phyloP scores from a whole-genome alignment of 2,888 invertebrate genomes.

The Oscheius sp. region DNA sequence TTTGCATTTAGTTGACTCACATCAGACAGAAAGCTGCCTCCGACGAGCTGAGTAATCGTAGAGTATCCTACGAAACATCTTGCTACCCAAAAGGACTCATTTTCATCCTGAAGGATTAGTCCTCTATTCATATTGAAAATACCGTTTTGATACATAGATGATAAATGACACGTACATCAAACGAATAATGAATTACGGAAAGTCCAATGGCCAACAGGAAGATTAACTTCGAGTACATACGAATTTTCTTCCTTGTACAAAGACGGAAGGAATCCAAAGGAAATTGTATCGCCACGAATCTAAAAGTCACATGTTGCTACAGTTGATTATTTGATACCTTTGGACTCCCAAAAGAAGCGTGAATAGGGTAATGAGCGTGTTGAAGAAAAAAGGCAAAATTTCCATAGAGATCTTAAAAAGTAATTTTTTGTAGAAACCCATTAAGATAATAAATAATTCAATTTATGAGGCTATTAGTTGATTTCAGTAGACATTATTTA shows the following conservation, averaged over 20 bases:
- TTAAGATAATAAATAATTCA: too few species aligned
- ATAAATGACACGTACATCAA: conserved; percentile 50
- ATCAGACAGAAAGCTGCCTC: conserved; percentile 41
- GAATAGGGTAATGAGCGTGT: conserved; percentile 55
- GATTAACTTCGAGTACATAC: conserved; percentile 41
- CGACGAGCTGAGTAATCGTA: conserved; percentile 39
- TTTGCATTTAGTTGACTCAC: too few species aligned
- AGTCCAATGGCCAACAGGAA: conserved; percentile 41
- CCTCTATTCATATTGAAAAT: background rate
- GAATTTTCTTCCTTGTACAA: conserved; percentile 48
- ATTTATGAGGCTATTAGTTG: too few species aligned
- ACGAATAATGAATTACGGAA: conserved; percentile 43
- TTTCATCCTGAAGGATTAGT: background rate
- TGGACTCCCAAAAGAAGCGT: conserved; percentile 54
- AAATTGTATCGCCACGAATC: conserved; percentile 57
- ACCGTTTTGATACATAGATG: conserved; percentile 47
- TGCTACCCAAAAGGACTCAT: conserved; percentile 47
- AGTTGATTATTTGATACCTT: conserved; percentile 34
- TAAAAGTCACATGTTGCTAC: conserved; percentile 15
- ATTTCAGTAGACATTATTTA: too few species aligned
- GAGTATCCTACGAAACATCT: conserved; percentile 55
- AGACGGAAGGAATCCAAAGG: conserved; percentile 53
- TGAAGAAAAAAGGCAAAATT: conserved; percentile 59
- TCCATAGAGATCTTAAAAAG: conserved; percentile 52
- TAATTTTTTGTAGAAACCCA: too few species aligned